Evolutionary conservation across 2,113 vertebrate genomes (phyloP).

Genomic region (Eulemur rufifrons): DNA sequence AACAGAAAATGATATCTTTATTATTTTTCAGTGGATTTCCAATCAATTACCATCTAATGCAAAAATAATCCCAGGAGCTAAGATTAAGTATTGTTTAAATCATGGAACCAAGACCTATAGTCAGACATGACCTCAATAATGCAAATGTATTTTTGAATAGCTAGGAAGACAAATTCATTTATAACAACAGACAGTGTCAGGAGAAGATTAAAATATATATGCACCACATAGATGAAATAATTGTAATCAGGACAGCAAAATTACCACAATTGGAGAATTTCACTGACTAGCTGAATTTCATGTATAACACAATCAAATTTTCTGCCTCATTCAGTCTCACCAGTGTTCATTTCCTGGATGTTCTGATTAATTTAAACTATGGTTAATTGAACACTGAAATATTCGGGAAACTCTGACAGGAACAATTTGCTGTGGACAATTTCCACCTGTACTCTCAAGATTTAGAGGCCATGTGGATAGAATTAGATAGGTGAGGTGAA

Average conservation of each 20-base stretch:
- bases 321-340: slow-evolving; percentile 73
- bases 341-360: slow-evolving; percentile 77
- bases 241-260: slow-evolving; percentile 81
- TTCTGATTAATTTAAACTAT: slow-evolving; percentile 84
- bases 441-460: slow-evolving; percentile 61
- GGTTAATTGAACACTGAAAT: slow-evolving; percentile 81
- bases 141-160: slow-evolving; percentile 71
- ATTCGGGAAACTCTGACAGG: slow-evolving; percentile 71
- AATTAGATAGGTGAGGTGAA: neutral
- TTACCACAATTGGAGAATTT: slow-evolving; percentile 80
- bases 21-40: slow-evolving; percentile 60
- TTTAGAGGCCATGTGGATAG: neutral
- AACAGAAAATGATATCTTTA: slow-evolving; percentile 59
- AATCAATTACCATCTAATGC: slow-evolving; percentile 66
- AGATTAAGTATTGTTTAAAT: slow-evolving; percentile 76
- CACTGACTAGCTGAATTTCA: slow-evolving; percentile 79
- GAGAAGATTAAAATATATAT: slow-evolving; percentile 80
- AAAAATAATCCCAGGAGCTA: slow-evolving; percentile 66
- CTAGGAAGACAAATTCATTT: slow-evolving; percentile 71
- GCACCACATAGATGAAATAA: slow-evolving; percentile 78
- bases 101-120: slow-evolving; percentile 59
- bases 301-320: slow-evolving; percentile 82
- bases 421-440: slow-evolving; percentile 68
- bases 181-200: slow-evolving; percentile 73
- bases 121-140: slow-evolving; percentile 73